Conservation (phyloP, 2,797 vertebrate species). For the Dermochelys coriacea region DNA sequence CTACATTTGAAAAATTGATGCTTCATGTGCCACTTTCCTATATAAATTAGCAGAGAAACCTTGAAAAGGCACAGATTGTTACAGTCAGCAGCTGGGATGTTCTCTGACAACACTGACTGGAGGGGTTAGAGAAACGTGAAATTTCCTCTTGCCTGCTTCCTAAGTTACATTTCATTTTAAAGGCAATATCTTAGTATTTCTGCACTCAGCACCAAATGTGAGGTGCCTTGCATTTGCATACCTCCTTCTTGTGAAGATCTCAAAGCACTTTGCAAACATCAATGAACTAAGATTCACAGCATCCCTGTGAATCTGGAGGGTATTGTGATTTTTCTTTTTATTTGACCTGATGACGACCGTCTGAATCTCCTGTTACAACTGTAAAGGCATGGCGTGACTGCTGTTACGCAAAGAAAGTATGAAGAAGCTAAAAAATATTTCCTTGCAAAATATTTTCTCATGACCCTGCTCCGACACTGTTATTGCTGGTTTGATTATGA, state of each 20-base stretch:
- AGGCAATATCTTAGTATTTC: neutral
- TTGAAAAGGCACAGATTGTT: neutral
- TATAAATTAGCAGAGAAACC: neutral
- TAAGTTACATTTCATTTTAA: neutral
- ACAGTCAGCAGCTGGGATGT: neutral
- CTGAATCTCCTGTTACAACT: neutral
- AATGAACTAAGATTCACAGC: neutral
- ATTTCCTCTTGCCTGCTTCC: neutral
- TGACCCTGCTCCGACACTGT: neutral
- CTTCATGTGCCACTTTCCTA: neutral
- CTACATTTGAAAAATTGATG: neutral
- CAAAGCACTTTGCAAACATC: neutral
- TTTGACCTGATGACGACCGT: neutral
- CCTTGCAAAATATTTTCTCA: accelerated
- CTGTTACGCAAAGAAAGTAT: neutral
- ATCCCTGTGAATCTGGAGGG: neutral
- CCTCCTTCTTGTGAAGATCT: neutral
- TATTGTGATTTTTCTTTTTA: neutral
- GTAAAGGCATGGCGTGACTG: neutral
- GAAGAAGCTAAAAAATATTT: neutral
- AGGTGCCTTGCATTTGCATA: neutral
- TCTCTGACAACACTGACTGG: neutral
- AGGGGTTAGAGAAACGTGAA: neutral
- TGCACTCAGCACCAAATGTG: neutral
- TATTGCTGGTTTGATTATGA: neutral